A percentile compares a stretch with the other conserved stretches of the same genome.
Evolutionary conservation across 2,888 invertebrate genomes (phyloP).

Genomic region (Anthrax anthrax): DNA sequence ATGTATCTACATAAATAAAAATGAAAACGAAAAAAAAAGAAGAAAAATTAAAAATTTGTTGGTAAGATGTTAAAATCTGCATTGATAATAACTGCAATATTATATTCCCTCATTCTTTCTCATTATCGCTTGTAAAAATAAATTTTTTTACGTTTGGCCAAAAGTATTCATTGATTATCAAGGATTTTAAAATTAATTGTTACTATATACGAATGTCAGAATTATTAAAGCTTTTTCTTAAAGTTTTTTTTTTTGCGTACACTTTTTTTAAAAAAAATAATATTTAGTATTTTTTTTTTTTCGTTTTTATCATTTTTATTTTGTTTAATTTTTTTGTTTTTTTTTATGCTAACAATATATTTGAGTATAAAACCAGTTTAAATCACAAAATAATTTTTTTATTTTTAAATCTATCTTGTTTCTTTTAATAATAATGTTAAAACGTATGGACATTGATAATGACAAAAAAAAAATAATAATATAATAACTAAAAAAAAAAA

Average conservation of each 20-base stretch:
- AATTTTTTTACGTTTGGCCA: slow-evolving; percentile 27
- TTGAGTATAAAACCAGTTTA: neutral
- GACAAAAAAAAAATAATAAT: slow-evolving; percentile 1
- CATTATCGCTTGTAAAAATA: slow-evolving; percentile 34
- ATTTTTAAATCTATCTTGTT: too few relatives aligned
- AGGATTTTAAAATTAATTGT: slow-evolving; percentile 5
- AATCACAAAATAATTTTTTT: neutral
- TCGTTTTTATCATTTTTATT: neutral
- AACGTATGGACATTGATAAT: neutral
- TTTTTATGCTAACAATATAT: too few relatives aligned
- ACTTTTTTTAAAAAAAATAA: neutral
- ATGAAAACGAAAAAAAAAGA: too few relatives aligned
- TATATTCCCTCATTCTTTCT: slow-evolving; percentile 23
- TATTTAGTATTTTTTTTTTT: neutral
- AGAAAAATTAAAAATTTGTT: too few relatives aligned
- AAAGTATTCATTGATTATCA: slow-evolving; percentile 5
- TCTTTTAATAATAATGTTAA: too few relatives aligned
- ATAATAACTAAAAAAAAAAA: too few relatives aligned
- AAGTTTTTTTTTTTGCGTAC: too few relatives aligned
- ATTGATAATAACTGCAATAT: too few relatives aligned
- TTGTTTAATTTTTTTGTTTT: neutral
- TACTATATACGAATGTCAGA: neutral
- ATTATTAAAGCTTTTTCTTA: too few relatives aligned
- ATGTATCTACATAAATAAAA: too few relatives aligned
- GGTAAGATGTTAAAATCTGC: too few relatives aligned